Base-by-base conservation (phyloP, 2,113 vertebrate genomes). In the Apteryx owenii region DNA sequence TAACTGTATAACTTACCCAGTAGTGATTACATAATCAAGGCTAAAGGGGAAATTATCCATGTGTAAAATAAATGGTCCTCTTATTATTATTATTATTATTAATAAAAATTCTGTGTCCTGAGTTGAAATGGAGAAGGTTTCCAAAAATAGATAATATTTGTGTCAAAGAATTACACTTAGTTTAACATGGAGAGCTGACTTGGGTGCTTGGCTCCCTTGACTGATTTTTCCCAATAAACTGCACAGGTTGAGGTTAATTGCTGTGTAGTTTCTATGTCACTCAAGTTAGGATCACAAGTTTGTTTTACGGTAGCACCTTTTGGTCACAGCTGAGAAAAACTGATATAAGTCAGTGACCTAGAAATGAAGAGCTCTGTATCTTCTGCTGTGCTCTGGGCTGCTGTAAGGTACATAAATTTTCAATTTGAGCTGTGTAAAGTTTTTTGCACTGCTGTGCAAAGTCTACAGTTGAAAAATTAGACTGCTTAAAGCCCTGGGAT, bases 11-110 rank as follows among this genome's bases (percentile, higher is more conserved):
- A 68, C 42, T 87, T 91, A 85, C 44, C 70, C 84, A 95, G 28
- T 61, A 82, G 86, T 38, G 51, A 62, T 18, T 76, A 25, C 53
- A 46, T 70, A 54, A 76, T 33, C 21, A 78, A 81, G 33, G 89
- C 92, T 58, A 62, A 92, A 78, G 46, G 87, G 68, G 66, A 91
- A 91, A 89, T 88, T 54, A 54, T 66, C 84, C 68, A 18, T 77
- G 38, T 60, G 33, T 58, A 80, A 94, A 93, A 38, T 16, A 89
- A 92, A 66, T 17, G 69, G 33, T 13, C 72, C 25, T 31, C 76
- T 38, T 78, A 20, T 62, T 81, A 86, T 72, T 40, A 28, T 66
- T 42, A 29, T 40, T 90, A 81, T 79, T 40, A 42, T 19, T 68
- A 56, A 48, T 85, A 69, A 50, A 70, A 77, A 75, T 50, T 77